Evolutionary conservation across 2,797 vertebrate genomes (phyloP).

Genomic region (Cynodonichthys magdalenae): DNA sequence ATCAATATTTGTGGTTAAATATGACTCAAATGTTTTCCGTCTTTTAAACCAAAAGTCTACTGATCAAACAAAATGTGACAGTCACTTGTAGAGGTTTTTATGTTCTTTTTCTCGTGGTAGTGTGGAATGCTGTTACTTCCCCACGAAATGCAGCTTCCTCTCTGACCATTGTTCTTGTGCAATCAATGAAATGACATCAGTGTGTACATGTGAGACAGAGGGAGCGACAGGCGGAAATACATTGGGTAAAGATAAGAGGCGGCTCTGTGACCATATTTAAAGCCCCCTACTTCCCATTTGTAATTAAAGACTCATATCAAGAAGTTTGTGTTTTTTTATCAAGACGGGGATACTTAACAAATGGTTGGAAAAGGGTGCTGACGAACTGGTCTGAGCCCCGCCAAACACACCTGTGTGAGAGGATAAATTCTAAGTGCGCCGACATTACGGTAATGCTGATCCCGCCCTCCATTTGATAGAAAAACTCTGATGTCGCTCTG

Average conservation of each 20-base stretch:
- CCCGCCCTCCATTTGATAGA: conserved; percentile 71
- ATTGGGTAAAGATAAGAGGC: conserved; percentile 46
- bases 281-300: conserved; percentile 2
- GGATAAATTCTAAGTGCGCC: conserved; percentile 37
- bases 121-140: conserved; percentile 65
- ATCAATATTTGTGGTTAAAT: conserved; percentile 4
- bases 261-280: conserved; percentile 18
- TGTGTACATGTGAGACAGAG: conserved; percentile 12
- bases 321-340: background rate
- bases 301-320: background rate
- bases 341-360: background rate
- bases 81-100: conserved; percentile 18
- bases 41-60: background rate
- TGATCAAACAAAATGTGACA: conserved; percentile 14
- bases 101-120: conserved; percentile 29
- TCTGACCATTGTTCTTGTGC: conserved; percentile 71
- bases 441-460: conserved; percentile 69
- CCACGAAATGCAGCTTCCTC: conserved; percentile 61
- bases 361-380: too few relatives aligned
- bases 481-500: conserved; percentile 69
- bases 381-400: background rate
- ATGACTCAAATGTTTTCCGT: conserved; percentile 1
- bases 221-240: conserved; percentile 16
- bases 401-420: conserved; percentile 49
- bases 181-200: conserved; percentile 72